Evolutionary conservation across 1,140 invertebrate species (phyloP).

Genomic region (Trichonephila inaurata): DNA sequence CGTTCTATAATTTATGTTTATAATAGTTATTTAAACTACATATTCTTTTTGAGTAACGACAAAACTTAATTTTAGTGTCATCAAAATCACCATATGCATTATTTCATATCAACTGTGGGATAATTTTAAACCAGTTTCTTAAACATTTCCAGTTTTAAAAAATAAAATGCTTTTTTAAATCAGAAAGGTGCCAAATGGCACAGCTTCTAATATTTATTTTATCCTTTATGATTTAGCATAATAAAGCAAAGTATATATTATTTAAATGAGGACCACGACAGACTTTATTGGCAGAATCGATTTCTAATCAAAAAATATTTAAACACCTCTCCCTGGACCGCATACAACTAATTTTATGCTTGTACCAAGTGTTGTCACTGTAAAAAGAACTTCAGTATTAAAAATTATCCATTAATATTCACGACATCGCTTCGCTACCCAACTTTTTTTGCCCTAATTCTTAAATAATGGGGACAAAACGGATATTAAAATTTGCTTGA

Average conservation of each 20-base stretch:
- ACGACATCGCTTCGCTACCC: background rate
- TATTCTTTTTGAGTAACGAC: too few species aligned
- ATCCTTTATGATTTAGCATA: background rate
- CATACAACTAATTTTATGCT: slow-evolving; percentile 1
- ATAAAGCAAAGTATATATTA: background rate
- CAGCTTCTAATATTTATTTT: background rate
- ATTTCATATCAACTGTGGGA: too few species aligned
- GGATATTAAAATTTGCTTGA: too few species aligned
- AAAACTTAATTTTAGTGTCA: too few species aligned
- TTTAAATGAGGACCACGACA: background rate
- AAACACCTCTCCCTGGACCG: background rate
- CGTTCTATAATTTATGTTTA: too few species aligned
- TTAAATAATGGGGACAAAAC: too few species aligned
- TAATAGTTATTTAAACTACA: too few species aligned
- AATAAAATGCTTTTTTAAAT: too few species aligned
- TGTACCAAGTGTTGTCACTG: background rate
- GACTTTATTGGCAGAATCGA: background rate
- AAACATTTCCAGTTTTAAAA: too few species aligned
- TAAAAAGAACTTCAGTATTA: background rate
- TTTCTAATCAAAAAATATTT: slow-evolving; percentile 1
- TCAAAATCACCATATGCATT: too few species aligned
- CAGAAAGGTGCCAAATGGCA: too few species aligned
- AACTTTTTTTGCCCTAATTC: background rate
- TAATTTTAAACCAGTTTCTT: too few species aligned
- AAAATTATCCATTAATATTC: background rate